Conservation (phyloP, 2,797 vertebrate genomes). For the Lophotriccus pileatus region DNA sequence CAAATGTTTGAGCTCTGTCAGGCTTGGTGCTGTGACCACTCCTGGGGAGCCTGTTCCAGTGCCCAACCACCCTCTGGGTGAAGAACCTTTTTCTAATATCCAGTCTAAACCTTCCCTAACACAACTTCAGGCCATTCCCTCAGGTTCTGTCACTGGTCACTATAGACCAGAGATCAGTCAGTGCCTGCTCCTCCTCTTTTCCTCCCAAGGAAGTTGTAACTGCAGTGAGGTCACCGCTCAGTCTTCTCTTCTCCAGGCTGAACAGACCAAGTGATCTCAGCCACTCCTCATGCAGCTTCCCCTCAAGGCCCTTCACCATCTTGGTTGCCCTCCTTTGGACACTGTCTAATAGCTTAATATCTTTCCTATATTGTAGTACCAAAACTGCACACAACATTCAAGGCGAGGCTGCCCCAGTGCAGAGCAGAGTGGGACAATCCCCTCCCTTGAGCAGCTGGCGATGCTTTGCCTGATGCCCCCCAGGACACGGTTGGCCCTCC, state of each 20-base stretch:
- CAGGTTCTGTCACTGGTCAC: not conserved
- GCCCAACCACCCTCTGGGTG: not conserved
- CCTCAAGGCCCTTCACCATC: not conserved
- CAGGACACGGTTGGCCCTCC: not conserved
- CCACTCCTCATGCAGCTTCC: fast-evolving
- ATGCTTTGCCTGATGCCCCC: not conserved
- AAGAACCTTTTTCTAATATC: not conserved
- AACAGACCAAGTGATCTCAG: not conserved
- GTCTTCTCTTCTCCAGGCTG: not conserved
- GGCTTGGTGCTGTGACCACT: not conserved
- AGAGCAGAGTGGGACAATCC: not conserved
- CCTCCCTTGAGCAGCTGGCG: fast-evolving
- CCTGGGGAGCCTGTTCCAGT: not conserved
- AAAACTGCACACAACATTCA: not conserved
- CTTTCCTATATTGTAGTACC: not conserved
- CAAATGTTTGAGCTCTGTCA: not conserved
- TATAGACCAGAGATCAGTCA: not conserved
- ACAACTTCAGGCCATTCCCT: not conserved
- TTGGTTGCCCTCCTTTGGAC: not conserved
- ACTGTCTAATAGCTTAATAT: not conserved
- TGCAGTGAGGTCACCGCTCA: too few relatives aligned
- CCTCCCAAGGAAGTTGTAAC: not conserved
- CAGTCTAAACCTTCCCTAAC: not conserved
- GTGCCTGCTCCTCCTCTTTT: not conserved
- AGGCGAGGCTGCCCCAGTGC: not conserved